A percentile compares a stretch with the other conserved stretches of the same genome.
Evolutionary conservation across 2,888 invertebrate species (phyloP).

Genomic region (Scotopteryx bipunctaria): DNA sequence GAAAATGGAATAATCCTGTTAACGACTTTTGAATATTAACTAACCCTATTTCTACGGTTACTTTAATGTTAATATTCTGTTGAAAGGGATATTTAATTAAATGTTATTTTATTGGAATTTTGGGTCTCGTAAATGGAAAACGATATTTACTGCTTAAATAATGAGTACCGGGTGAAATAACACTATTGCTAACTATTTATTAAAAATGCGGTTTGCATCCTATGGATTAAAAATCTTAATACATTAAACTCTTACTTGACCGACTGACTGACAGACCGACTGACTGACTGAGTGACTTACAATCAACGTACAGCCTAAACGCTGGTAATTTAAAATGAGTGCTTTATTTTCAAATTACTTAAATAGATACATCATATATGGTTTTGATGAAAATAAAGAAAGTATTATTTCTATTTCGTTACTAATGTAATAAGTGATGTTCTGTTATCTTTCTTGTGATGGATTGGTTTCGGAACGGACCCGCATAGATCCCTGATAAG

Average conservation of each 20-base stretch:
- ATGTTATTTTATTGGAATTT: conserved; percentile 17
- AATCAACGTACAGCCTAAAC: no score
- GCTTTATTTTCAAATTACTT: no score
- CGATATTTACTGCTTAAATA: neutral
- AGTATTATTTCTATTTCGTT: neutral
- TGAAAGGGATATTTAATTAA: conserved; percentile 10
- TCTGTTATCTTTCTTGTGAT: conserved; percentile 12
- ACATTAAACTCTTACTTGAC: no score
- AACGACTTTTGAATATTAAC: conserved; percentile 51
- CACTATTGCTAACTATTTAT: neutral
- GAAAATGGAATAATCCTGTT: conserved; percentile 50
- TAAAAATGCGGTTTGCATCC: no score
- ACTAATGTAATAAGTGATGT: conserved; percentile 10
- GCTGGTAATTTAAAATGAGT: no score
- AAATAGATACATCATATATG: neutral
- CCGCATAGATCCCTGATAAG: conserved; percentile 21
- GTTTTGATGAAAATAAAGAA: no score
- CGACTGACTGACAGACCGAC: no score
- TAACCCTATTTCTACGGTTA: conserved; percentile 38
- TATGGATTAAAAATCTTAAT: no score
- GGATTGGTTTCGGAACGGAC: conserved; percentile 20
- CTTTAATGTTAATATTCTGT: conserved; percentile 33
- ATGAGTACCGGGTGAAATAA: neutral
- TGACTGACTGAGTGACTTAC: no score
- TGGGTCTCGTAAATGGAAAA: neutral